Evolutionary conservation across 2,888 invertebrate genomes (phyloP).

Genomic region (Drosophila ezoana): DNA sequence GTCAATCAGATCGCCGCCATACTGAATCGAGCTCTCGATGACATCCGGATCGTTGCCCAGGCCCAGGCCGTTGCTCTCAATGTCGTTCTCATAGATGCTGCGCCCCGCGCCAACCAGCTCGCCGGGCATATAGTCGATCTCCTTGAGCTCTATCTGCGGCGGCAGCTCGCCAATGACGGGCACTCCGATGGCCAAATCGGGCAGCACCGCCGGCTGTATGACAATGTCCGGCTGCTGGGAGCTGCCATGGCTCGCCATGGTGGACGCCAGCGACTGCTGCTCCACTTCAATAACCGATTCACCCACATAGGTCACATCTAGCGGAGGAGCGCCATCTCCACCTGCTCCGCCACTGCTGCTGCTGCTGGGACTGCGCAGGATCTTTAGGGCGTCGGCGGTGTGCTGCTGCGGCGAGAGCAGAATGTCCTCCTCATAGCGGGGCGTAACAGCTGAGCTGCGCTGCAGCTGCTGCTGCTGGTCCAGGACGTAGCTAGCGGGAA

Average conservation of each 20-base stretch:
- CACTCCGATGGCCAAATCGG: conserved; percentile 84
- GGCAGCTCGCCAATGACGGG: conserved; percentile 85
- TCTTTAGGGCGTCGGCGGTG: conserved; percentile 82
- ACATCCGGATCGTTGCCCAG: conserved; percentile 69
- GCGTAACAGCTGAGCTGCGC: conserved; percentile 20
- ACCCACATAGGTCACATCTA: conserved; percentile 85
- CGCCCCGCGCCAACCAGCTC: conserved; percentile 62
- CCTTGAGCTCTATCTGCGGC: conserved; percentile 85
- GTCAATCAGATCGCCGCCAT: conserved; percentile 84
- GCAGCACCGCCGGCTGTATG: conserved; percentile 84
- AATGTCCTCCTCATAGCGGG: conserved; percentile 84
- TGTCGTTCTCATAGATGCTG: conserved; percentile 65
- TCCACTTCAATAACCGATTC: conserved; percentile 85
- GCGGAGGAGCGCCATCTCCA: conserved; percentile 73
- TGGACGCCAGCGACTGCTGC: conserved; percentile 67
- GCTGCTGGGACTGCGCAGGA: conserved; percentile 66
- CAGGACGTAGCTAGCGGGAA: conserved; percentile 82
- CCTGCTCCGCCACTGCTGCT: not conserved
- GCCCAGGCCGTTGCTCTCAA: conserved; percentile 57
- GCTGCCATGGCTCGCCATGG: conserved; percentile 17
- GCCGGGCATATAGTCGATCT: conserved; percentile 84
- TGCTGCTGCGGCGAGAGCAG: conserved; percentile 82
- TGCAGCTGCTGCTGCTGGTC: conserved; percentile 52
- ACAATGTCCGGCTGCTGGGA: conserved; percentile 80
- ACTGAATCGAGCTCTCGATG: conserved; percentile 83